A percentile compares a stretch with the other conserved stretches of the same genome.
phyloP scores from a whole-genome alignment of 2,888 invertebrate genomes.

The Gasteruption jaculator region DNA sequence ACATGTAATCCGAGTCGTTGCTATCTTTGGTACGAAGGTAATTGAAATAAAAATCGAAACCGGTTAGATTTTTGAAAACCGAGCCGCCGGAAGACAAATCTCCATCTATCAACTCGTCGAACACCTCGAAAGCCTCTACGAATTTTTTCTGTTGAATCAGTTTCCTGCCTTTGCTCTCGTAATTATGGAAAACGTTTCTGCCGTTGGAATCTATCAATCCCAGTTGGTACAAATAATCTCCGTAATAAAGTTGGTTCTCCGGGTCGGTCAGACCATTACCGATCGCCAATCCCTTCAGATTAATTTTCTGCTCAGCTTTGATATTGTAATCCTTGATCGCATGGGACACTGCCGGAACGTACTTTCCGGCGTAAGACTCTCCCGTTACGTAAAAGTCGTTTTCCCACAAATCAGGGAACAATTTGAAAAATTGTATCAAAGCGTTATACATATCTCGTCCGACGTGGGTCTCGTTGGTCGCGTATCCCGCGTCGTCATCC shows the following conservation, averaged over 20 bases:
- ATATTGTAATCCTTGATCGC: slow-evolving; percentile 66
- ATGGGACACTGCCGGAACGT: slow-evolving; percentile 72
- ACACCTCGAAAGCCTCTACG: slow-evolving; percentile 66
- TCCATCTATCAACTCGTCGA: slow-evolving; percentile 68
- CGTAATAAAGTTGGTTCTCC: slow-evolving; percentile 70
- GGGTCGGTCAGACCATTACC: slow-evolving; percentile 82
- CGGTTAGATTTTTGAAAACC: slow-evolving; percentile 70
- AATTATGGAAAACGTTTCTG: slow-evolving; percentile 57
- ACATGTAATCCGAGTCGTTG: slow-evolving; percentile 55
- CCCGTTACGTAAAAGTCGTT: slow-evolving; percentile 85
- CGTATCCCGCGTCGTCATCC: slow-evolving; percentile 69
- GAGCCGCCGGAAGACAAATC: slow-evolving; percentile 60
- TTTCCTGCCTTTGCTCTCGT: slow-evolving; percentile 58
- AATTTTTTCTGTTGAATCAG: slow-evolving; percentile 64
- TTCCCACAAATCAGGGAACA: slow-evolving; percentile 71
- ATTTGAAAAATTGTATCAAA: slow-evolving; percentile 74
- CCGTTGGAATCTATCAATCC: slow-evolving; percentile 68
- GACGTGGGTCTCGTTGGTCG: slow-evolving; percentile 73
- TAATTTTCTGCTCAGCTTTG: slow-evolving; percentile 61
- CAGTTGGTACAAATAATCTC: slow-evolving; percentile 75
- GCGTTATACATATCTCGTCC: slow-evolving; percentile 75
- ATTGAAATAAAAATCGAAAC: slow-evolving; percentile 73
- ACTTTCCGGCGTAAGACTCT: slow-evolving; percentile 84
- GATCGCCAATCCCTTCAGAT: slow-evolving; percentile 68
- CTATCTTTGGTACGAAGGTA: slow-evolving; percentile 62